Base-by-base conservation (phyloP, 2,113 vertebrate genomes). In the Chrysemys picta region DNA sequence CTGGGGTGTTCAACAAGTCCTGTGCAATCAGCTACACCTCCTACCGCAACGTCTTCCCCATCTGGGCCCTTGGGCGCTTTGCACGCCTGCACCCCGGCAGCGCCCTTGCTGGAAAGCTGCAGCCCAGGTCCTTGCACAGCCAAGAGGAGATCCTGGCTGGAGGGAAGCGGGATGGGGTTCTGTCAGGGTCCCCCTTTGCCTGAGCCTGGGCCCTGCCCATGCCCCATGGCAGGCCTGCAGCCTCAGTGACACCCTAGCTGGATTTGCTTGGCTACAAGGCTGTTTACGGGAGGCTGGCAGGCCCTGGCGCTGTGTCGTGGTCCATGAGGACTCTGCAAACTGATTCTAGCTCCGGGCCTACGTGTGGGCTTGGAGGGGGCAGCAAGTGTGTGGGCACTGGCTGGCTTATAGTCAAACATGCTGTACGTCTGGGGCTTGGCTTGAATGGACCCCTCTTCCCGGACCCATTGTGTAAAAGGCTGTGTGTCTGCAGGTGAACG, bases 1-100 rank as follows among this genome's bases (percentile, higher is more conserved):
- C 99, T 0, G 99, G 99, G 1, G 99, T 99, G 80, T 99, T 99
- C 96, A 99, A 99, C 98, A 99, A 99, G 97, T 99, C 99, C 1
- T 99, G 99, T 42, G 99, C 99, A 38, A 99, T 99, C 98, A 99
- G 98, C 97, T 99, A 99, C 97, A 99, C 99, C 0, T 98, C 97
- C 1, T 99, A 99, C 96, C 98, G 99, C 86, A 99, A 99, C 0
- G 57, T 99, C 85, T 99, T 99, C 95, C 99, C 99, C 6, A 97
- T 99, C 94, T 99, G 99, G 99, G 96, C 99, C 0, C 98, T 99
- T 0, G 99, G 99, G 0, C 99, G 99, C 38, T 99, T 99, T 97
- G 98, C 97, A 8, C 87, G 10, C 2, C 98, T 99, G 29, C 96
- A 99, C 94, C 99, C 99, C 1, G 19, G 85, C 82, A 99, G 98